These are phyloP conservation scores for Acridotheres tristis DNA, from an alignment of 2,797 vertebrate species.

Conservation along the genomic window DNA sequence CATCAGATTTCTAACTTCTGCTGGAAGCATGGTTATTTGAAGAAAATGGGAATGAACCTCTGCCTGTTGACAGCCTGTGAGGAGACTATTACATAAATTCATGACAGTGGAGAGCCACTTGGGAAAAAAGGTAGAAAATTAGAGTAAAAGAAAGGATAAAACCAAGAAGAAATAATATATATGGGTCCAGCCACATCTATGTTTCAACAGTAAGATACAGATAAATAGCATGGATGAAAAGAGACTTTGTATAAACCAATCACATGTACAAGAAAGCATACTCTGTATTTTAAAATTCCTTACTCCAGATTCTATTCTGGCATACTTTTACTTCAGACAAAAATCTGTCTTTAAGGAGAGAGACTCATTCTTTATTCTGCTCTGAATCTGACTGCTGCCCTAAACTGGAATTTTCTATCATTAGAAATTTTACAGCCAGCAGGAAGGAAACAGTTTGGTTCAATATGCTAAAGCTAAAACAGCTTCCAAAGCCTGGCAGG, in stretches of 20 bases:
- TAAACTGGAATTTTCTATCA: neutral
- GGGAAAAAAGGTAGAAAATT: neutral
- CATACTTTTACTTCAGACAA: neutral
- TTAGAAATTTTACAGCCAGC: neutral
- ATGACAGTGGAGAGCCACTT: conserved; percentile 56
- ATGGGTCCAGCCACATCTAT: conserved; percentile 59
- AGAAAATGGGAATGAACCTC: conserved; percentile 49
- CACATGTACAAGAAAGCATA: neutral
- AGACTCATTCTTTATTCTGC: neutral
- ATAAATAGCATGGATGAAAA: neutral
- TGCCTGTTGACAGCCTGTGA: conserved; percentile 34
- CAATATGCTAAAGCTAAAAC: conserved; percentile 23
- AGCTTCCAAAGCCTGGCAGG: neutral
- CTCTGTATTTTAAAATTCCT: conserved; percentile 40
- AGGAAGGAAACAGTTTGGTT: conserved; percentile 31
- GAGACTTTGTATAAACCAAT: neutral
- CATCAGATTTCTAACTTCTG: conserved; percentile 16
- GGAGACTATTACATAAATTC: conserved; percentile 22
- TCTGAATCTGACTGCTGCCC: neutral
- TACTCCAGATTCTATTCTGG: conserved; percentile 67
- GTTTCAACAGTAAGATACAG: conserved; percentile 5
- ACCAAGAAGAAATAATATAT: conserved; percentile 30
- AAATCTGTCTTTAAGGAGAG: neutral
- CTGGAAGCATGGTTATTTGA: conserved; percentile 41
- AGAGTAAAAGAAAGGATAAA: neutral